A percentile compares a stretch with the other conserved stretches of the same genome.
Evolutionary conservation across 2,888 invertebrate genomes (phyloP).

Genomic region (Cacoxenus indagator): DNA sequence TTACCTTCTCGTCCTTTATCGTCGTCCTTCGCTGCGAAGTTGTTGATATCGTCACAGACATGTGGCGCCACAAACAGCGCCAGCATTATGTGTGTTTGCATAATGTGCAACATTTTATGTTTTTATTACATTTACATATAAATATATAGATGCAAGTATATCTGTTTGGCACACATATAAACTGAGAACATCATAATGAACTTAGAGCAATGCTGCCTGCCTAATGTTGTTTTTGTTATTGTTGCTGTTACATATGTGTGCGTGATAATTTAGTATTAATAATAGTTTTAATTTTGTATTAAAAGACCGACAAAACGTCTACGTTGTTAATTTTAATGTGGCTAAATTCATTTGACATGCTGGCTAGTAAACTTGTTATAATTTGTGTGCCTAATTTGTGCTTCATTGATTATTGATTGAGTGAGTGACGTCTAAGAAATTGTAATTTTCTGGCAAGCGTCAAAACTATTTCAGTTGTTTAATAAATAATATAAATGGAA

Average conservation of each 20-base stretch:
- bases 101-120: slow-evolving; percentile 45
- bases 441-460: too few relatives aligned
- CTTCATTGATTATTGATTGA: too few relatives aligned
- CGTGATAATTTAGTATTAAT: slow-evolving; percentile 38
- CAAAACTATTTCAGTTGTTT: too few relatives aligned
- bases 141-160: slow-evolving; percentile 3
- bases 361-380: too few relatives aligned
- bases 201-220: neutral
- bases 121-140: slow-evolving; percentile 40
- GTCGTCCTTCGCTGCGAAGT: neutral
- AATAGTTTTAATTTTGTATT: slow-evolving; percentile 41
- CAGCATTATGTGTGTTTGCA: slow-evolving; percentile 21
- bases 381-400: too few relatives aligned
- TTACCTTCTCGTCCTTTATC: slow-evolving; percentile 7
- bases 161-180: neutral
- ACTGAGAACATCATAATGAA: neutral
- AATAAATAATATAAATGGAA: too few relatives aligned
- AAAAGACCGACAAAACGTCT: slow-evolving; percentile 26
- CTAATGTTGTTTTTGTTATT: neutral
- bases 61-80: slow-evolving; percentile 21
- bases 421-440: too few relatives aligned
- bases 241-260: slow-evolving; percentile 29
- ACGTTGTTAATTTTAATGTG: neutral
- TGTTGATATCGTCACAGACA: slow-evolving; percentile 7
- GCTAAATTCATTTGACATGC: neutral